Percentiles rank a stretch among this genome's conserved stretches.
phyloP scores from a whole-genome alignment of 2,113 vertebrate genomes.

The Meleagris gallopavo region DNA sequence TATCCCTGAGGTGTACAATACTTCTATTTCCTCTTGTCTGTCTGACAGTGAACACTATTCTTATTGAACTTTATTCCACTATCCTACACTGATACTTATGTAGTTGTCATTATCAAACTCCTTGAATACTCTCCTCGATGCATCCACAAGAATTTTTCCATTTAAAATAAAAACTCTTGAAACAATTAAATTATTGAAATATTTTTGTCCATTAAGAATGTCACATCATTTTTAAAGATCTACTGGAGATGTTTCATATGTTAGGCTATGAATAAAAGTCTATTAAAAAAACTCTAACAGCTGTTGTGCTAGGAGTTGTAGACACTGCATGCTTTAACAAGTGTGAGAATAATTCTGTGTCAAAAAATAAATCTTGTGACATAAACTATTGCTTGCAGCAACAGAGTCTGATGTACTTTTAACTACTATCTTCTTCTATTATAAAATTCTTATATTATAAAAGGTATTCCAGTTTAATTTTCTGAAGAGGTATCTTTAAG shows the following conservation, averaged over 20 bases:
- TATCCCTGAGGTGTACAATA: not conserved
- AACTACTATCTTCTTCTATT: not conserved
- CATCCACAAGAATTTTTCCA: not conserved
- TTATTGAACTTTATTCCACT: not conserved
- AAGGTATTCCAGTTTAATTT: not conserved
- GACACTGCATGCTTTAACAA: not conserved
- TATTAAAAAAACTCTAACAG: not conserved
- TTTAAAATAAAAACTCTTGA: not conserved
- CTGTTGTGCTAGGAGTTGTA: not conserved
- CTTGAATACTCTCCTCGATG: not conserved
- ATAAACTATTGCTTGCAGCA: not conserved
- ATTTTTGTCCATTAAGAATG: not conserved
- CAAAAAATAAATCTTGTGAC: not conserved
- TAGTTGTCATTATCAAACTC: not conserved
- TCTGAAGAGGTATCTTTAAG: not conserved
- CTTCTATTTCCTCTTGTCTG: not conserved
- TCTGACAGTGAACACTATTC: not conserved
- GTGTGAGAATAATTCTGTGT: not conserved
- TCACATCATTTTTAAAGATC: constrained; percentile 10
- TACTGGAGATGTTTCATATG: not conserved
- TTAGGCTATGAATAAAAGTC: not conserved
- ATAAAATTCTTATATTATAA: not conserved
- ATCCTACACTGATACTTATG: not conserved
- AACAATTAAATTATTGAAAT: constrained; percentile 2
- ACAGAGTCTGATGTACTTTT: not conserved